A percentile compares a stretch with the other conserved stretches of the same genome.
These are phyloP conservation scores for Columba livia DNA, from an alignment of 2,113 vertebrate genomes.

Conservation along the genomic window DNA sequence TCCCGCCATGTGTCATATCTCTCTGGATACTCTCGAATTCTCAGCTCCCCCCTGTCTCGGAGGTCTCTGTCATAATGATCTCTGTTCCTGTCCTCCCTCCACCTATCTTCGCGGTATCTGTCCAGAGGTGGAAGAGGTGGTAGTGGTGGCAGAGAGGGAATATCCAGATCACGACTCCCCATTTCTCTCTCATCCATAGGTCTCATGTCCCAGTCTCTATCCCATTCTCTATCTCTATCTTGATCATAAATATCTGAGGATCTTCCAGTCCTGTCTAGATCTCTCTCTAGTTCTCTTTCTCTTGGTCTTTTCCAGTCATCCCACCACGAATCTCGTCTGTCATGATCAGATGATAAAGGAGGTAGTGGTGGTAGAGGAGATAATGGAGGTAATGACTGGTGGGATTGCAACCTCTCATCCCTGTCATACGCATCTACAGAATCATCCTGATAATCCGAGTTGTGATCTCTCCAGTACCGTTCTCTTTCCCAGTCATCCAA, in stretches of 20 bases:
- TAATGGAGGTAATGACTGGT: slow-evolving; percentile 61
- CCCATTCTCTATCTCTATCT: slow-evolving; percentile 81
- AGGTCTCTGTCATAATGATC: slow-evolving; percentile 85
- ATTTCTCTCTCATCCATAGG: slow-evolving; percentile 83
- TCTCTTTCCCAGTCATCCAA: slow-evolving; percentile 80
- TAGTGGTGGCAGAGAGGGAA: slow-evolving; percentile 79
- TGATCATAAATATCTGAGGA: slow-evolving; percentile 79
- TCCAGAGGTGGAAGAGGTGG: slow-evolving; percentile 84
- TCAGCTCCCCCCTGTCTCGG: slow-evolving; percentile 82
- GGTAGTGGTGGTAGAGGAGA: slow-evolving; percentile 71
- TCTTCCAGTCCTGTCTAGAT: slow-evolving; percentile 79
- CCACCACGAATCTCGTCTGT: slow-evolving; percentile 76
- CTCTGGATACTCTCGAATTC: slow-evolving; percentile 86
- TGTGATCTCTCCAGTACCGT: slow-evolving; percentile 84
- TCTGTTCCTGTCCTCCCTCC: slow-evolving; percentile 85
- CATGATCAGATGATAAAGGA: slow-evolving; percentile 79
- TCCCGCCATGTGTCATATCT: slow-evolving; percentile 79
- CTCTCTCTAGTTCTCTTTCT: slow-evolving; percentile 76
- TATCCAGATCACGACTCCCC: slow-evolving; percentile 81
- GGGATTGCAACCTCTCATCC: slow-evolving; percentile 82
- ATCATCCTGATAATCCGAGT: slow-evolving; percentile 83
- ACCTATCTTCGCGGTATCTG: slow-evolving; percentile 83
- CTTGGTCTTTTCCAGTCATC: slow-evolving; percentile 79
- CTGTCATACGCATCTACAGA: slow-evolving; percentile 80
- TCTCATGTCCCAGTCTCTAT: slow-evolving; percentile 79